Evolutionary conservation across 2,797 vertebrate species (phyloP), one percentile per base, ranked within the genome.

Genomic region (Decapterus maruadsi): DNA sequence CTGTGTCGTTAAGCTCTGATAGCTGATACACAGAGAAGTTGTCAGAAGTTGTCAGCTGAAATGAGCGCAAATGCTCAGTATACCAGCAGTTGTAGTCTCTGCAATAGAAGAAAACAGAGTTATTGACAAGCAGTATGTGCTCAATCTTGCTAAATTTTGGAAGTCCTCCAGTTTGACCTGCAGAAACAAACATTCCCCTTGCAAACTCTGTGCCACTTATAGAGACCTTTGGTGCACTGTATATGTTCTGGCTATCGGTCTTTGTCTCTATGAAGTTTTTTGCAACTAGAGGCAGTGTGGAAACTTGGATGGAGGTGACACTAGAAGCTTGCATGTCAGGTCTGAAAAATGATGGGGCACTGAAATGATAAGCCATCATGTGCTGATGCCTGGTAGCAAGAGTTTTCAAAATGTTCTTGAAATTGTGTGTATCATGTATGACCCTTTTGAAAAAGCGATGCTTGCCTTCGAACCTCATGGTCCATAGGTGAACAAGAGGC

Each of bases 321-420:
- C 42, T 69, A 22, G 48, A 60, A n/a, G 66, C 26, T 72, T 64
- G 57, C 26, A 0, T 64, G n/a, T 76, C 20, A 5, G 46, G 70
- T 77, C 19, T 76, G 46, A 81, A 83, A 81, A 63, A 50, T 29
- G 26, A 63, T 58, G 62, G 53, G 12, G 8, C n/a, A 85, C 4
- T 51, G 34, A 38, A 10, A 10, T 38, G 36, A 38, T 38, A 38
- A 1, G 36, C 36, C 8, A 38, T 38, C 36, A 38, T 74, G 38
- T 83, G 29, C 48, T 85, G 78, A 29, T 85, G 43, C 65, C 83
- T 73, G 60, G 11, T 67, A 56, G 86, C 68, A 22, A 80, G 10
- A 11, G 72, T 77, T 57, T 78, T 77, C 56, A 82, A 72, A 4
- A 69, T 9, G 36, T 78, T 78, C 73, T 77, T 50, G 36, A 77